phyloP scores from a whole-genome alignment of 2,888 invertebrate genomes.

The Melanostoma scalare region DNA sequence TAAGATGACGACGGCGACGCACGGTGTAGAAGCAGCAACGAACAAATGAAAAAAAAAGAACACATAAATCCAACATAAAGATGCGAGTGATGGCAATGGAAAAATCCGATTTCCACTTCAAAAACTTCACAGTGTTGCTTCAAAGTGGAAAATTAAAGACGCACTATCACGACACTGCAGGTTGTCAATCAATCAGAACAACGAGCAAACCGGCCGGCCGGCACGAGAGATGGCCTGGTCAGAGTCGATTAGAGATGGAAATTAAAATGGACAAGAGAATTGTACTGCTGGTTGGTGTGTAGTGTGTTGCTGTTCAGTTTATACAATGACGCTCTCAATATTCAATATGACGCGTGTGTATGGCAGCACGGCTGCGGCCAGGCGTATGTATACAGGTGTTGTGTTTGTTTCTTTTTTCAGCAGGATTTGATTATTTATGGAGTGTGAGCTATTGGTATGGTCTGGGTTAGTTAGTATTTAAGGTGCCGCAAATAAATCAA shows the following conservation, averaged over 20 bases:
- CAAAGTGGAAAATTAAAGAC: conserved; percentile 65
- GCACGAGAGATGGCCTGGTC: conserved; percentile 8
- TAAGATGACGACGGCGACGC: neutral
- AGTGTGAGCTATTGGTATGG: conserved; percentile 40
- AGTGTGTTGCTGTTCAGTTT: conserved; percentile 17
- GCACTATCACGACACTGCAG: conserved; percentile 56
- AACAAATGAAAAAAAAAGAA: neutral
- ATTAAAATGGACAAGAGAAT: conserved; percentile 63
- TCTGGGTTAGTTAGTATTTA: conserved; percentile 15
- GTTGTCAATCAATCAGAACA: conserved; percentile 71
- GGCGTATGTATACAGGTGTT: conserved; percentile 16
- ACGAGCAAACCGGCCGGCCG: conserved; percentile 1
- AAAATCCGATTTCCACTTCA: conserved; percentile 66
- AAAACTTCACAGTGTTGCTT: conserved; percentile 59
- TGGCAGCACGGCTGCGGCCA: conserved; percentile 17
- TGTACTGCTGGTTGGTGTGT: conserved; percentile 26
- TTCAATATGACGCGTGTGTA: conserved; percentile 49
- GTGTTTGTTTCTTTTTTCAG: neutral
- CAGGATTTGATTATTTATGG: conserved; percentile 12
- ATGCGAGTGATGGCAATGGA: conserved; percentile 29
- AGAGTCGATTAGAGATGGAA: conserved; percentile 49
- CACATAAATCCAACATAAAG: conserved; percentile 22
- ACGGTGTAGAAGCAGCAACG: too few relatives aligned
- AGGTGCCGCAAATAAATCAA: conserved; percentile 38
- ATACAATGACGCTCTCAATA: conserved; percentile 36